phyloP scores from a whole-genome alignment of 2,888 invertebrate genomes.

The Tipula helvola region DNA sequence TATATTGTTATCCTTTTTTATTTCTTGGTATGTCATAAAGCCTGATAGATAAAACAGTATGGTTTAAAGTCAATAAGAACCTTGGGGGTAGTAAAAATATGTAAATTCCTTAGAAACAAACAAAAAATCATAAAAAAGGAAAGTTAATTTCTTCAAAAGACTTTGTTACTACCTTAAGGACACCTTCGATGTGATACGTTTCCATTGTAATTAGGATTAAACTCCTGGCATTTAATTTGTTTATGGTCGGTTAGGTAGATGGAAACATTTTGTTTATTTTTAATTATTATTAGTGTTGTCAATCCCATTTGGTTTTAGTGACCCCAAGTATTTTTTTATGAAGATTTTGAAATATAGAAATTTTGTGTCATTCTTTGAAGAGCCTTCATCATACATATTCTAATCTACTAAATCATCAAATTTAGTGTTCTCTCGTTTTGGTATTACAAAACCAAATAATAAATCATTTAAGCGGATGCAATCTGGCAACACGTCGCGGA shows the following conservation, averaged over 20 bases:
- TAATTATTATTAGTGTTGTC: background rate
- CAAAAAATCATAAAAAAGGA: background rate
- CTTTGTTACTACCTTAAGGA: background rate
- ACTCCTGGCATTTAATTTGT: background rate
- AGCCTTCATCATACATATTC: background rate
- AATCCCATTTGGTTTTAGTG: background rate
- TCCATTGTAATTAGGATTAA: too few relatives aligned
- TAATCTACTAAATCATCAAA: background rate
- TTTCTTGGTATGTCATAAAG: background rate
- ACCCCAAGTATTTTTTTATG: background rate
- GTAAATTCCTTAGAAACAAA: background rate
- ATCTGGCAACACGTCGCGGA: background rate
- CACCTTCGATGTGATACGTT: background rate
- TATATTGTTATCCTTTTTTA: background rate
- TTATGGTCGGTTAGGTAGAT: background rate
- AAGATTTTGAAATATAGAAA: background rate
- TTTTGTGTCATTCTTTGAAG: background rate
- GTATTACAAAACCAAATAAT: background rate
- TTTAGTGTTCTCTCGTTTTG: background rate
- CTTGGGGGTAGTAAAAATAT: background rate
- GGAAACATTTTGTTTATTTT: background rate
- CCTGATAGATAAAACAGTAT: background rate
- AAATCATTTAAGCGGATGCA: background rate
- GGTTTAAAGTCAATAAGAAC: background rate
- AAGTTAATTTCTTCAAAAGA: background rate